phyloP scores from a whole-genome alignment of 2,797 vertebrate genomes.

The Buceros bicornis region DNA sequence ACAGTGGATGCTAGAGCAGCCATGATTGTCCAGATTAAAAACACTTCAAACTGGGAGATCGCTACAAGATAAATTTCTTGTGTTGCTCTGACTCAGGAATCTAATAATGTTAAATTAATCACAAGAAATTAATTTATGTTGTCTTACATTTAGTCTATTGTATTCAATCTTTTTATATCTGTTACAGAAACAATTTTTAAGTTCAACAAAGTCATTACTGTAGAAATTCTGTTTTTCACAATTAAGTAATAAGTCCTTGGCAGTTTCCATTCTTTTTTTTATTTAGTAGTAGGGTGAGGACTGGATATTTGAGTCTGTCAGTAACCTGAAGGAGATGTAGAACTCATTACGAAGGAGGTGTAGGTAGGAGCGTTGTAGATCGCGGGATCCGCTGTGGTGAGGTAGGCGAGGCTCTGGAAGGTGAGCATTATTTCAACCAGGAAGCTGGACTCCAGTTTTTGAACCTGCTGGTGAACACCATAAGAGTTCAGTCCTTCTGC shows the following conservation, averaged over 20 bases:
- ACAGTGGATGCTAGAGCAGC: background rate
- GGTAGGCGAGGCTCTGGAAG: background rate
- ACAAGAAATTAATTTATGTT: background rate
- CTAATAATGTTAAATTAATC: background rate
- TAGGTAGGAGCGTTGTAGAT: background rate
- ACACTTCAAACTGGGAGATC: background rate
- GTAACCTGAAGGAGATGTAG: background rate
- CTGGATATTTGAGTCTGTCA: background rate
- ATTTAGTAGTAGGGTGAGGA: background rate
- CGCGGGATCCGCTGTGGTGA: background rate
- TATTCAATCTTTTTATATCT: background rate
- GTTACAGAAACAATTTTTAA: background rate
- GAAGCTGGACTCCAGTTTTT: background rate
- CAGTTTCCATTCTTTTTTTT: background rate
- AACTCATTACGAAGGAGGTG: background rate
- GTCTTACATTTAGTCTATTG: background rate
- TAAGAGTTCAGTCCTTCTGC: background rate
- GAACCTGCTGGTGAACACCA: background rate
- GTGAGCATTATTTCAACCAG: accelerated
- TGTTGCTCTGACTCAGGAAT: background rate
- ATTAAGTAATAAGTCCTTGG: background rate
- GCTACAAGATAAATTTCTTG: background rate
- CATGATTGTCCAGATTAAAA: background rate
- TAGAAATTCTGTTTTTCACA: background rate
- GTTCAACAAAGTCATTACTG: background rate